These are phyloP conservation scores for Bergia puertoricense DNA, from an alignment of 92 coral and sea anemone species.

Conservation along the genomic window DNA sequence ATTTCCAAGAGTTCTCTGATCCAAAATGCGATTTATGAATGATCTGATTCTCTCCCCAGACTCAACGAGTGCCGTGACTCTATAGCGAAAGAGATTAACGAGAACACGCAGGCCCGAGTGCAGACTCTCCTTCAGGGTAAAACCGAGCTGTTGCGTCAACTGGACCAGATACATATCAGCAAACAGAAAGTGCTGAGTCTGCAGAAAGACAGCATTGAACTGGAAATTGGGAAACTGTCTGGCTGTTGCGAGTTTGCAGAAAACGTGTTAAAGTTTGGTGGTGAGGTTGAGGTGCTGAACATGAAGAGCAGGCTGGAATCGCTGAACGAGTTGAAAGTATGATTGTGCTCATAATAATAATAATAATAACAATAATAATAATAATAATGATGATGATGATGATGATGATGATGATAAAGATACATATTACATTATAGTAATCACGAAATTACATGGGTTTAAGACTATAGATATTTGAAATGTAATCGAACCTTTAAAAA, in stretches of 20 bases:
- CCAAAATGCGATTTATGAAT: too few species aligned
- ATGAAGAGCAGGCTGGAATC: constrained; percentile 86
- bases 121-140: constrained; percentile 83
- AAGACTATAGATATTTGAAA: too few species aligned
- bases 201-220: constrained; percentile 93
- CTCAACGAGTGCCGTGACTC: constrained; percentile 88
- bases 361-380: too few species aligned
- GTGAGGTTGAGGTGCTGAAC: constrained; percentile 92
- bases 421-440: too few species aligned
- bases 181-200: constrained; percentile 95
- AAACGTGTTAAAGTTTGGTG: constrained; percentile 88
- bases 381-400: too few species aligned
- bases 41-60: constrained; percentile 40
- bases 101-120: constrained; percentile 78
- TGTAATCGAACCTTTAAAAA: too few species aligned
- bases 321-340: constrained; percentile 76
- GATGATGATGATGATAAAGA: too few species aligned
- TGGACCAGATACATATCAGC: constrained; percentile 74
- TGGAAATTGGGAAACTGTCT: constrained; percentile 91
- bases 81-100: constrained; percentile 78
- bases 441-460: too few species aligned
- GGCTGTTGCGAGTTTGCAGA: constrained; percentile 99
- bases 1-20: too few species aligned
- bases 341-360: background rate
- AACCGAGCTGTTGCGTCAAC: constrained; percentile 69